These are phyloP conservation scores for Cerceris ruficornis DNA, from an alignment of 2,888 invertebrate species.

Conservation along the genomic window DNA sequence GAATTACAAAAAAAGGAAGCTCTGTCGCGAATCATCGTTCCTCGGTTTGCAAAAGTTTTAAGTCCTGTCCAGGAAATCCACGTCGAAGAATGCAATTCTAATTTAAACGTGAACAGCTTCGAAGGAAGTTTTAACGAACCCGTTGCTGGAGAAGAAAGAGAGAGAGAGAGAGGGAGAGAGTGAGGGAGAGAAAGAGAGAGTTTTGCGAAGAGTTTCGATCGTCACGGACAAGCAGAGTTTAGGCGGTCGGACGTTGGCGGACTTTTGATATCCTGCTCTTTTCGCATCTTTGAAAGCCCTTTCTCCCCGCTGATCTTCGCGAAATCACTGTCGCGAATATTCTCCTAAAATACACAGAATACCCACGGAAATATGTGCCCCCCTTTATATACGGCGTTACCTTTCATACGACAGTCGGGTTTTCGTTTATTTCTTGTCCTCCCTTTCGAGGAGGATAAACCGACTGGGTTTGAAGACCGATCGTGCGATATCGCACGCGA, in stretches of 20 bases:
- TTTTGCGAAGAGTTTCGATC: conserved; percentile 53
- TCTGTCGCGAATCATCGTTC: conserved; percentile 39
- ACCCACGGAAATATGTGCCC: background rate
- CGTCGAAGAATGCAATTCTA: conserved; percentile 63
- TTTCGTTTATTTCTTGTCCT: no score
- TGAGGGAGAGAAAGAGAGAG: background rate
- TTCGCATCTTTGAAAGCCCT: conserved; percentile 18
- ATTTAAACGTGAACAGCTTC: conserved; percentile 61
- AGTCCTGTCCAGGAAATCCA: conserved; percentile 51
- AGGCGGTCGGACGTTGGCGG: conserved; percentile 43
- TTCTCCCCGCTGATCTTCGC: background rate
- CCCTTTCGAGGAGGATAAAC: no score
- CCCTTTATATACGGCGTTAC: background rate
- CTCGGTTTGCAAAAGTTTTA: conserved; percentile 47
- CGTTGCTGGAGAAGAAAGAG: conserved; percentile 33
- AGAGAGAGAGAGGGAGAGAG: no score
- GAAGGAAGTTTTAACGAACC: conserved; percentile 63
- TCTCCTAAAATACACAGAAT: background rate
- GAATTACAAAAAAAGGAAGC: conserved; percentile 24
- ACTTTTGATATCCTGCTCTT: conserved; percentile 44
- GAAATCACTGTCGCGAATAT: background rate
- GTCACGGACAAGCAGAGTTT: conserved; percentile 46
- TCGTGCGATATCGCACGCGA: no score
- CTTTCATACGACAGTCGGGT: no score
- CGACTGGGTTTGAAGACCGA: no score